Conservation (phyloP, 2,113 vertebrate genomes). For the Odontophorus gujanensis region DNA sequence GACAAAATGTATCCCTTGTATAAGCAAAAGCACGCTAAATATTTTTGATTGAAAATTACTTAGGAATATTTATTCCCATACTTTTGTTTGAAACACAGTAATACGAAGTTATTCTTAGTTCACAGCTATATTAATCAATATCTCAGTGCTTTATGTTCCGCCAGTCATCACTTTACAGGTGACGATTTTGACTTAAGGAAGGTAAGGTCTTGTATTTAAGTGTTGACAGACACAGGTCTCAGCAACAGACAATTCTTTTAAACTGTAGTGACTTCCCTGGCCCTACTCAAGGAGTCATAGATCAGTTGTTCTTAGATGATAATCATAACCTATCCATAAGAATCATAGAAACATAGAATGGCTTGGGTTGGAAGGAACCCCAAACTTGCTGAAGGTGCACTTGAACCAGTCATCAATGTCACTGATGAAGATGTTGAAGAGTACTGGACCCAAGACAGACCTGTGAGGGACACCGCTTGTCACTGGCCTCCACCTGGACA, state of each 20-base stretch:
- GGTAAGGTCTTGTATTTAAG: background rate
- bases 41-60: background rate
- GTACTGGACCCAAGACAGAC: too few species aligned
- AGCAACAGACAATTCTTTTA: background rate
- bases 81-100: background rate
- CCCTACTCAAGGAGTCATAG: background rate
- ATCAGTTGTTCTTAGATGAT: background rate
- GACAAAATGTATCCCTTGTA: background rate
- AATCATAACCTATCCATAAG: background rate
- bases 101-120: background rate
- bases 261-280: background rate
- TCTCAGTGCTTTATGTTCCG: background rate
- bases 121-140: background rate
- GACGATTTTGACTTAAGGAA: background rate
- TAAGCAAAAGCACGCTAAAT: fast-evolving
- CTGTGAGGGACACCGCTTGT: too few species aligned
- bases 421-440: too few species aligned
- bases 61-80: background rate
- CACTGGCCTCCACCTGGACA: too few species aligned
- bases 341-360: background rate
- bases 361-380: too few species aligned
- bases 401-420: too few species aligned
- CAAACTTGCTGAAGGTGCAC: too few species aligned
- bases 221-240: background rate
- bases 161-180: background rate